Base-by-base conservation (phyloP, 2,888 invertebrate genomes). In the Selenia dentaria region DNA sequence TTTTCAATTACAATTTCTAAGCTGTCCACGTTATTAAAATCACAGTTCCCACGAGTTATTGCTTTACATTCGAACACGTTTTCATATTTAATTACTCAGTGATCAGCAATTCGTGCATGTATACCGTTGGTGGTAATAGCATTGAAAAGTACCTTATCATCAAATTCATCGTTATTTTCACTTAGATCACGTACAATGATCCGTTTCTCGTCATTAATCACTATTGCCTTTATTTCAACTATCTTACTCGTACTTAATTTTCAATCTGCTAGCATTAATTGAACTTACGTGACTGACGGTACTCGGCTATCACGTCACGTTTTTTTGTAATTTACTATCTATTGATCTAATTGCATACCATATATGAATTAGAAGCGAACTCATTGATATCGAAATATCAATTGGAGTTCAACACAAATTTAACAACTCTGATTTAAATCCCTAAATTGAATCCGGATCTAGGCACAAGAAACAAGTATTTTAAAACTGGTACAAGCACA, bases 111-210 rank as follows among this genome's bases (percentile, higher is more conserved):
- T 52, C 51, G 53, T 58, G 39, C 54, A 57, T 59, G 57, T 57
- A 59, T 59, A 64, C 54, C 54, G 47, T 47, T 45, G 57, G 54
- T 48, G 49, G 46, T 45, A 59, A 60, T 64, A 51, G 59, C 41
- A 49, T 51, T 41, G 49, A 43, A 45, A 49, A 56, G 43, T 60
- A 41, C 44, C 38, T 32, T 51, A 50, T 62, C 64, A 67, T 64
- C 59, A 61, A 51, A 54, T 59, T 59, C 59, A 62, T 62, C 63
- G 62, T 69, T 64, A 64, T 66, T 62, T 61, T 62, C 59, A 59
- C 57, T 64, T 58, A 57, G 61, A 59, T 70, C 68, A 65, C 66
- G 54, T 51, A 48, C 40, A 36, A 25, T 45, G 42, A 29, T 33
- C 51, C 51, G 61, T 67, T 68, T 63, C 67, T 67, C 58, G 54